These are phyloP conservation scores for Aphodius granarius DNA, from an alignment of 2,888 invertebrate genomes.

Conservation along the genomic window DNA sequence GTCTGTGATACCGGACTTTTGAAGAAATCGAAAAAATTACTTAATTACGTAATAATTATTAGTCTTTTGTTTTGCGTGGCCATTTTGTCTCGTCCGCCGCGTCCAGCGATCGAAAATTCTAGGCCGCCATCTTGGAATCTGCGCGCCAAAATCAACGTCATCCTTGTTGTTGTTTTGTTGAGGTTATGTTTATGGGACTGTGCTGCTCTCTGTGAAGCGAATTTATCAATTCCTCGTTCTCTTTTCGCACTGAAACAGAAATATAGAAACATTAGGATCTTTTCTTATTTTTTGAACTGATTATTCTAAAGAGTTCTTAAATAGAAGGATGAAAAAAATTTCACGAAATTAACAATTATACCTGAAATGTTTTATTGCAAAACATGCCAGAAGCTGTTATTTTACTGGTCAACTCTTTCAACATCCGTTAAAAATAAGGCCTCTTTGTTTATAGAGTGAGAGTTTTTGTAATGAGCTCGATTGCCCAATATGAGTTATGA, in stretches of 20 bases:
- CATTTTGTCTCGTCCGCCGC: neutral
- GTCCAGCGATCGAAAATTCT: neutral
- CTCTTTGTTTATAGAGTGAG: neutral
- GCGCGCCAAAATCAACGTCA: neutral
- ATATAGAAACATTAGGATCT: neutral
- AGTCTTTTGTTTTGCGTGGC: neutral
- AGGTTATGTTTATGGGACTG: constrained; percentile 3
- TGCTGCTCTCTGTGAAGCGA: constrained; percentile 61
- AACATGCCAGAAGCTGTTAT: too few species aligned
- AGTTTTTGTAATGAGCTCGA: neutral
- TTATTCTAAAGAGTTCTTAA: too few species aligned
- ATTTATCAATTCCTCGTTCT: constrained; percentile 86
- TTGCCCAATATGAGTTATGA: neutral
- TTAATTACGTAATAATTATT: neutral
- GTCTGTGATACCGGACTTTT: constrained; percentile 7
- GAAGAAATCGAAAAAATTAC: neutral
- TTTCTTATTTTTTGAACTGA: too few species aligned
- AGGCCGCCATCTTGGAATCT: neutral
- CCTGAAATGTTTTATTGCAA: too few species aligned
- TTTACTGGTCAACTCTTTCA: too few species aligned
- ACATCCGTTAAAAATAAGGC: neutral
- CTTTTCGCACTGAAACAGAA: constrained; percentile 77
- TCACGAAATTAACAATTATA: too few species aligned
- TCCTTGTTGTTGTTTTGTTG: neutral
- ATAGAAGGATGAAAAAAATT: too few species aligned